Percentiles rank a stretch among this genome's conserved stretches.
phyloP scores from a whole-genome alignment of 2,888 invertebrate genomes.

The Aplocera efformata region DNA sequence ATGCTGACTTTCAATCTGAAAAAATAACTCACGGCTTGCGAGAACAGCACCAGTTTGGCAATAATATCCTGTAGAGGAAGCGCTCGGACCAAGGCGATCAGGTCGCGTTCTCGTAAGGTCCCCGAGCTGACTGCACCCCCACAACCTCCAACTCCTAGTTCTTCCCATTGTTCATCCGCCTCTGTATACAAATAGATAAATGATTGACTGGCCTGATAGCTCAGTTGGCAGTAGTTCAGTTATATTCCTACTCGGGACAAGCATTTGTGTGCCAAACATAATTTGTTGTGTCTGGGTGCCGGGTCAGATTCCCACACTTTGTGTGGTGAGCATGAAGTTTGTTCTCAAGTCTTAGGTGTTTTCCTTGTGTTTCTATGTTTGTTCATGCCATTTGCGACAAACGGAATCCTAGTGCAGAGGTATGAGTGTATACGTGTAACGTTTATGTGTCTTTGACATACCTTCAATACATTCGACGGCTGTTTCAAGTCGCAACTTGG shows the following conservation, averaged over 20 bases:
- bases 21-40: conserved; percentile 50
- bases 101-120: conserved; percentile 57
- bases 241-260: too few relatives aligned
- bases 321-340: too few relatives aligned
- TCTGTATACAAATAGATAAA: conserved; percentile 29
- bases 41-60: conserved; percentile 49
- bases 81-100: conserved; percentile 48
- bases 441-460: conserved; percentile 20
- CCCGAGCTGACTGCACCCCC: conserved; percentile 61
- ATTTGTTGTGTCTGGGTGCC: too few relatives aligned
- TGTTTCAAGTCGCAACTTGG: conserved; percentile 43
- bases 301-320: too few relatives aligned
- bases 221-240: too few relatives aligned
- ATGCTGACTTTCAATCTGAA: too few relatives aligned
- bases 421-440: too few relatives aligned
- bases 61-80: conserved; percentile 54
- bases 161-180: conserved; percentile 60
- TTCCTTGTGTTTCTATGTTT: too few relatives aligned
- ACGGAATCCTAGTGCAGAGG: too few relatives aligned
- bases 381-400: too few relatives aligned
- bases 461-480: conserved; percentile 66
- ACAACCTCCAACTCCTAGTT: conserved; percentile 51
- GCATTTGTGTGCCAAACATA: too few relatives aligned
- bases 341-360: too few relatives aligned
- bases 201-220: not conserved